A percentile compares a stretch with the other conserved stretches of the same genome.
Conservation (phyloP, 2,797 vertebrate genomes). For the Molossus alvarezi region DNA sequence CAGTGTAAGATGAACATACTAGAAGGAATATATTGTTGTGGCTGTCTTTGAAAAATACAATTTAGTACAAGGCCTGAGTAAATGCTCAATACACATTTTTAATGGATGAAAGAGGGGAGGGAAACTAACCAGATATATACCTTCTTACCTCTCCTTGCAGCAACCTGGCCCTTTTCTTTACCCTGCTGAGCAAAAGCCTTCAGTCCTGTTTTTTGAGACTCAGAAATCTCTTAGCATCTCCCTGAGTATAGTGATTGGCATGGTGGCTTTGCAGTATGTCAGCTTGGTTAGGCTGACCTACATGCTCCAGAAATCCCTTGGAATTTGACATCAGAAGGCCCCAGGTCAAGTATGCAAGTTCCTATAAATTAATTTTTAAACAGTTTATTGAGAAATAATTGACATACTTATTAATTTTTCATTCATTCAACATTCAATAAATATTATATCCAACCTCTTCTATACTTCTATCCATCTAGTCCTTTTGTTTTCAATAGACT, state of each 20-base stretch:
- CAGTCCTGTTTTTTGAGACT: neutral
- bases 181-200: slow-evolving; percentile 24
- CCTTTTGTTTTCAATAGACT: slow-evolving; percentile 44
- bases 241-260: neutral
- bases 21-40: neutral
- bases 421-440: slow-evolving; percentile 9
- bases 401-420: slow-evolving; percentile 26
- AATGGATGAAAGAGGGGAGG: neutral
- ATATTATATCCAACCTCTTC: neutral
- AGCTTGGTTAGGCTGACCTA: neutral
- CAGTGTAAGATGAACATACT: neutral
- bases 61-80: neutral
- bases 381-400: slow-evolving; percentile 41
- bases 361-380: slow-evolving; percentile 58
- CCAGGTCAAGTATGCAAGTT: slow-evolving; percentile 44
- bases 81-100: slow-evolving; percentile 43
- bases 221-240: slow-evolving; percentile 5
- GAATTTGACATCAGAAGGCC: slow-evolving; percentile 41
- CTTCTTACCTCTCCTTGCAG: neutral
- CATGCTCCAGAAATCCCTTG: slow-evolving; percentile 19
- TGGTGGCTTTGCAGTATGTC: neutral
- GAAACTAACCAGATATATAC: neutral
- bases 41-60: slow-evolving; percentile 3
- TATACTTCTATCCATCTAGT: neutral
- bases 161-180: neutral